Conservation (phyloP, 2,888 invertebrate genomes). For the Odontothrips loti region DNA sequence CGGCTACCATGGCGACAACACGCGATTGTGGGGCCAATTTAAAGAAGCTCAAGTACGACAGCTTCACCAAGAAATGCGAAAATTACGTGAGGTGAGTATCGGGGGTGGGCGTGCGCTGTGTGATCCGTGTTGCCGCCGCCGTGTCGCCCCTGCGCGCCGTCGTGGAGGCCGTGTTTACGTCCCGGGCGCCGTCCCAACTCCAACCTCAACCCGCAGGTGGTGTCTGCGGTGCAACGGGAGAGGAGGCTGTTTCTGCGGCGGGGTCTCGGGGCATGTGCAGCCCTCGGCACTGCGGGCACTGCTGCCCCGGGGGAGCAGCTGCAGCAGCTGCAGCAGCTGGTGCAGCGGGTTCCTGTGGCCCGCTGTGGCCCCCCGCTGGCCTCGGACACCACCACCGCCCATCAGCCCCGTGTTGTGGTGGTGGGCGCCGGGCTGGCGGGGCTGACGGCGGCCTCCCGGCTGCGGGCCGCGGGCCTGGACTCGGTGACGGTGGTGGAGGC, state of each 20-base stretch:
- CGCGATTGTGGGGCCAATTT: neutral
- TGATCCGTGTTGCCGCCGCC: neutral
- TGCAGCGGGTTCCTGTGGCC: neutral
- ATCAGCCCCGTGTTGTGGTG: neutral
- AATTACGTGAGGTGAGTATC: neutral
- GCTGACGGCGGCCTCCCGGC: neutral
- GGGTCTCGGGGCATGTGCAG: neutral
- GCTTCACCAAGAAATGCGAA: slow-evolving; percentile 15
- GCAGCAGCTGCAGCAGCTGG: neutral
- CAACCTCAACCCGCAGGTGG: neutral
- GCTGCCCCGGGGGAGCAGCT: neutral
- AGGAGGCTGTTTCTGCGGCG: no score
- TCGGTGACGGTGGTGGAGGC: neutral
- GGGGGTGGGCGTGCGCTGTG: neutral
- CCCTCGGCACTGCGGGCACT: neutral
- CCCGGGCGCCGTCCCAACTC: neutral
- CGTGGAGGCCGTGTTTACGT: neutral
- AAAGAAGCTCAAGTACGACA: neutral
- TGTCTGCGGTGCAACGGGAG: neutral
- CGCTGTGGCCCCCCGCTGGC: neutral
- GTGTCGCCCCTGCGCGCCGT: neutral
- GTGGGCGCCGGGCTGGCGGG: neutral
- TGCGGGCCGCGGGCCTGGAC: neutral
- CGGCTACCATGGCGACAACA: slow-evolving; percentile 14
- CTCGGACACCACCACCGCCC: neutral